Conservation (phyloP, 2,888 invertebrate genomes). For the Drosophila crucigera region DNA sequence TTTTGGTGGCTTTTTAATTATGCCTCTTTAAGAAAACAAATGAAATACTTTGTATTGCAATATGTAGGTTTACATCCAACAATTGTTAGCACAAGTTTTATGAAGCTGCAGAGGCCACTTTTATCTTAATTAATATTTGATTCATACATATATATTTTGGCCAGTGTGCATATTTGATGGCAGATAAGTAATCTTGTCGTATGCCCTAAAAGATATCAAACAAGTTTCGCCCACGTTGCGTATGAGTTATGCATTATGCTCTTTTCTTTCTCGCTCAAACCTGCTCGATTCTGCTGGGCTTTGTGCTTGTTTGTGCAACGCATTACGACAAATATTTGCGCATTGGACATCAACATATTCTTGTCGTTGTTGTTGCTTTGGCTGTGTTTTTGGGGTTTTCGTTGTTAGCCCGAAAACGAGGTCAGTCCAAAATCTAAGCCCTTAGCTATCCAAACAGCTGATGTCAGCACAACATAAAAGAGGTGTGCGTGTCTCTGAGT, state of each 20-base stretch:
- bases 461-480: conserved; percentile 64
- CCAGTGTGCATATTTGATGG: conserved; percentile 48
- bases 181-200: conserved; percentile 46
- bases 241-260: conserved; percentile 60
- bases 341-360: conserved; percentile 75
- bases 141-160: conserved; percentile 12
- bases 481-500: neutral
- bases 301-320: conserved; percentile 65
- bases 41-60: neutral
- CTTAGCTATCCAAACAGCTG: conserved; percentile 72
- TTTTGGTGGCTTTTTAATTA: neutral
- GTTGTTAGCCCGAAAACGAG: conserved; percentile 59
- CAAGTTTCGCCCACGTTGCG: conserved; percentile 52
- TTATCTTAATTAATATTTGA: conserved; percentile 36
- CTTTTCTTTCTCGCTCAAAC: conserved; percentile 31
- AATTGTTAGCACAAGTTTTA: neutral
- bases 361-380: conserved; percentile 24
- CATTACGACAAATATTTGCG: conserved; percentile 73
- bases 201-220: conserved; percentile 49
- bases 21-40: neutral
- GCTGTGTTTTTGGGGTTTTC: conserved; percentile 31
- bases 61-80: neutral
- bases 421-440: conserved; percentile 72
- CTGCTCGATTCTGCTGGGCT: conserved; percentile 8
- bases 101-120: neutral